These are phyloP conservation scores for Mandrillus leucophaeus DNA, from an alignment of 2,113 vertebrate genomes.

Conservation along the genomic window DNA sequence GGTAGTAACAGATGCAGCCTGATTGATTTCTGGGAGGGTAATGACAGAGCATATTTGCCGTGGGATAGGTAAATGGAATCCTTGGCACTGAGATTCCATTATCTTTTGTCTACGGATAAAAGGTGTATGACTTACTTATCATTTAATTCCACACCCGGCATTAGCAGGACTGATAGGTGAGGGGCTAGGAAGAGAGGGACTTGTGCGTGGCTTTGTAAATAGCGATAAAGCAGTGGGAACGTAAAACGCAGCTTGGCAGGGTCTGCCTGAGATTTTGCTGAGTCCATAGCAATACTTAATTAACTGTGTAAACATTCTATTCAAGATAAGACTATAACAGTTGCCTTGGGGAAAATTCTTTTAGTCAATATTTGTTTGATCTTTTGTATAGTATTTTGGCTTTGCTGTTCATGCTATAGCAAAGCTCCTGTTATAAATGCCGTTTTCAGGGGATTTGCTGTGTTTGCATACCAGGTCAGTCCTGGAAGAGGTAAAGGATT, in stretches of 20 bases:
- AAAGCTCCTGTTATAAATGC: conserved; percentile 63
- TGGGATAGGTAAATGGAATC: conserved; percentile 52
- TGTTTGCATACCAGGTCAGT: conserved; percentile 68
- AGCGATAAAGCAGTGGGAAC: conserved; percentile 64
- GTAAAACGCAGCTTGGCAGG: conserved; percentile 37
- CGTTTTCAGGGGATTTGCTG: conserved; percentile 65
- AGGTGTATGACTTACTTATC: conserved; percentile 65
- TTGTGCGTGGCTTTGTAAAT: conserved; percentile 40
- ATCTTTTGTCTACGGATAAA: conserved; percentile 47
- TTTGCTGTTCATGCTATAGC: conserved; percentile 55
- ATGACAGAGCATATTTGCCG: conserved; percentile 44
- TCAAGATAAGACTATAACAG: conserved; percentile 79
- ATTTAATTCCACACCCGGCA: conserved; percentile 21
- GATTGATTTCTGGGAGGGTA: conserved; percentile 54
- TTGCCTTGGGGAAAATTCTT: conserved; percentile 77
- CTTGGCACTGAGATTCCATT: conserved; percentile 53
- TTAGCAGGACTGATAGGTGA: conserved; percentile 34
- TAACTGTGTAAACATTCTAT: conserved; percentile 75
- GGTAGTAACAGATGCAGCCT: conserved; percentile 57
- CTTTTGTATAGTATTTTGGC: conserved; percentile 64
- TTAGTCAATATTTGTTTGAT: conserved; percentile 80
- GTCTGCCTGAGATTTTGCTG: conserved; percentile 57
- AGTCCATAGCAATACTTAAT: conserved; percentile 72
- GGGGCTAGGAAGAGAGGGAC: conserved; percentile 12
- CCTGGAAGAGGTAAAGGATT: conserved; percentile 36